phyloP scores from a whole-genome alignment of 2,113 vertebrate genomes.

The Vidua chalybeata region DNA sequence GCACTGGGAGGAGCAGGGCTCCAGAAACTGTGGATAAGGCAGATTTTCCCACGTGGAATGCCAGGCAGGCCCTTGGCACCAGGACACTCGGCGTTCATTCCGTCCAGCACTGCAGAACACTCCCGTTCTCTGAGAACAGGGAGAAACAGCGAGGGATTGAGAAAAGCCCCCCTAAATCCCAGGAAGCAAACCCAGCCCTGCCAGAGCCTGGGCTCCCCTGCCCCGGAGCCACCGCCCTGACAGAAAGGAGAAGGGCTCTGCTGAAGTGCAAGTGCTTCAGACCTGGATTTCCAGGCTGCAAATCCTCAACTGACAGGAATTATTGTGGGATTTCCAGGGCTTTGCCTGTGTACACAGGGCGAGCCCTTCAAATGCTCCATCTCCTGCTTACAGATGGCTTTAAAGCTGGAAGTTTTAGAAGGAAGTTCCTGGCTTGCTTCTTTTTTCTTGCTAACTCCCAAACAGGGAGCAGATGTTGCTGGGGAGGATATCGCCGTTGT shows the following conservation, averaged over 20 bases:
- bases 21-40: background rate
- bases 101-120: background rate
- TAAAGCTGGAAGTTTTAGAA: background rate
- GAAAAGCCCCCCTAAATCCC: background rate
- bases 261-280: background rate
- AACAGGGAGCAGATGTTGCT: rapidly evolving
- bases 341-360: background rate
- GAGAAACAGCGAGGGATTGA: background rate
- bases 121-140: background rate
- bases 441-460: background rate
- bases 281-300: background rate
- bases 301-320: background rate
- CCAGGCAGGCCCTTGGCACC: background rate
- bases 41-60: background rate
- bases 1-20: background rate
- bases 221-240: background rate
- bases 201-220: background rate
- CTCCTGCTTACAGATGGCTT: background rate
- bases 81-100: rapidly evolving
- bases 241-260: background rate
- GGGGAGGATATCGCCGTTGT: background rate
- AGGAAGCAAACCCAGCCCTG: background rate
- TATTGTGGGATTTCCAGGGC: background rate
- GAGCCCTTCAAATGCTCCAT: background rate
- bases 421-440: background rate